These are phyloP conservation scores for Pitangus sulphuratus DNA, from an alignment of 2,797 vertebrate genomes.

Conservation along the genomic window DNA sequence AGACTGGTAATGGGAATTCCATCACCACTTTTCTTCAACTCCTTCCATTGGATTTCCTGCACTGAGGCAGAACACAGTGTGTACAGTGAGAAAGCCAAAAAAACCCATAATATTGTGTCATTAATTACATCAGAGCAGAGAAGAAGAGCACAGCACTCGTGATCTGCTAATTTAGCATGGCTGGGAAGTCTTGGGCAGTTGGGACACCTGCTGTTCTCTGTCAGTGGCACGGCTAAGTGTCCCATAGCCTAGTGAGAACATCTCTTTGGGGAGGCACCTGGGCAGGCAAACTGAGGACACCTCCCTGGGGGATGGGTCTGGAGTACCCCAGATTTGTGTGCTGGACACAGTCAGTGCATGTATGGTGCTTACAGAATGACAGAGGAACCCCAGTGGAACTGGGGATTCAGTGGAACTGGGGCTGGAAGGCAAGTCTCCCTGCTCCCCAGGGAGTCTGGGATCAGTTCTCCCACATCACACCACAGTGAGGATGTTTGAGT, in stretches of 20 bases:
- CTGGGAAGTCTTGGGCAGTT: background rate
- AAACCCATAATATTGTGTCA: background rate
- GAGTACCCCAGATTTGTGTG: background rate
- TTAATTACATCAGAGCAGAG: background rate
- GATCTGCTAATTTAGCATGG: background rate
- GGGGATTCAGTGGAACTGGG: background rate
- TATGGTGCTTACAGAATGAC: background rate
- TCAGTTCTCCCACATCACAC: background rate
- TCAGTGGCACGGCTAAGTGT: accelerated
- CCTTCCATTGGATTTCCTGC: background rate
- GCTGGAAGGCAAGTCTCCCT: background rate
- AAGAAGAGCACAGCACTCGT: background rate
- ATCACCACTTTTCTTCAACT: background rate
- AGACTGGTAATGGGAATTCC: background rate
- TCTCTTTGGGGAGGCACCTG: accelerated
- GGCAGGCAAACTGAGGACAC: background rate
- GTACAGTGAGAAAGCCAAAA: background rate
- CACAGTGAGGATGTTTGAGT: background rate
- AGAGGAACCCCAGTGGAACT: background rate
- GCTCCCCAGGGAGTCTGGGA: accelerated
- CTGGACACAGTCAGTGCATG: accelerated
- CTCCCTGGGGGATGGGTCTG: background rate
- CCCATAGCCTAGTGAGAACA: accelerated
- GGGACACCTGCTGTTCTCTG: background rate
- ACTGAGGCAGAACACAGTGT: background rate